Evolutionary conservation across 2,888 invertebrate species (phyloP).

Genomic region (Stenchaetothrips biformis): DNA sequence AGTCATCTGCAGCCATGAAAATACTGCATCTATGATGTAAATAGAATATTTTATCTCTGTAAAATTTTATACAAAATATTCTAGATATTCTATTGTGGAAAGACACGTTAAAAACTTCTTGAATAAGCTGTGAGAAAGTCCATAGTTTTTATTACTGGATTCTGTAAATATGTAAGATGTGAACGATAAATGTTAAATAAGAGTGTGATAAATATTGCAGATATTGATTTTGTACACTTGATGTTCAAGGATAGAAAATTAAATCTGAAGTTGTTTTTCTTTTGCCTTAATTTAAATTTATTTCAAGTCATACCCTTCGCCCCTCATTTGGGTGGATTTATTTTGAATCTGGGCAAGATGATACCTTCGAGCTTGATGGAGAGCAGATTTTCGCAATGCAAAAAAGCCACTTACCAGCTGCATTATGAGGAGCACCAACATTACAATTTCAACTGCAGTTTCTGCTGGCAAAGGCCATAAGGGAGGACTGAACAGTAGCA

Average conservation of each 20-base stretch:
- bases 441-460: constrained; percentile 34
- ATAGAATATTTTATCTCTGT: neutral
- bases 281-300: neutral
- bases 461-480: constrained; percentile 34
- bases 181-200: neutral
- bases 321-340: neutral
- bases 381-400: neutral
- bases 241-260: constrained; percentile 12
- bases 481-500: constrained; percentile 53
- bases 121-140: neutral
- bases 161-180: neutral
- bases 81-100: neutral
- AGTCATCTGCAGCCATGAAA: neutral
- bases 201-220: neutral
- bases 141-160: constrained; percentile 22
- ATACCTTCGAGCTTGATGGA: neutral
- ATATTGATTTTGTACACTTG: constrained; percentile 12
- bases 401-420: neutral
- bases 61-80: neutral
- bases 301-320: neutral
- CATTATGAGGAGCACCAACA: constrained; percentile 18
- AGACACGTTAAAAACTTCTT: neutral
- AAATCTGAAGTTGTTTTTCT: neutral
- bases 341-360: neutral
- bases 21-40: neutral